These are phyloP conservation scores for Sebastolobus alascanus DNA, from an alignment of 2,797 vertebrate species.

Conservation along the genomic window DNA sequence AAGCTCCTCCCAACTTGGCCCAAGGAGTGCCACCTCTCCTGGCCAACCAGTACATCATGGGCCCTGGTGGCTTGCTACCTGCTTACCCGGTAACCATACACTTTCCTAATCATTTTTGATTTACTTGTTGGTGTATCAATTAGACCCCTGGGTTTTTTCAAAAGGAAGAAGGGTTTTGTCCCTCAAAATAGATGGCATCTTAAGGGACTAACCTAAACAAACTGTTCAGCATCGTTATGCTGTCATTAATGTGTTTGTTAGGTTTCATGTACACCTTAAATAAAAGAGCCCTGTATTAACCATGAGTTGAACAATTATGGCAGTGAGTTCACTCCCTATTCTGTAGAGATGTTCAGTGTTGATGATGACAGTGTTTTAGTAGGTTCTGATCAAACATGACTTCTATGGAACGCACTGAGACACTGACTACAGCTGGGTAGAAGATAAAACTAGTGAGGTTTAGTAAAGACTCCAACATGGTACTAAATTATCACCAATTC, in stretches of 20 bases:
- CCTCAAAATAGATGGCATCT: too few relatives aligned
- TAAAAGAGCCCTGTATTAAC: not conserved
- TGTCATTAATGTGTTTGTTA: not conserved
- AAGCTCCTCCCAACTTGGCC: slow-evolving; percentile 95
- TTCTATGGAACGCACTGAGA: not conserved
- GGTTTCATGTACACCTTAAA: not conserved
- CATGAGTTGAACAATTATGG: not conserved
- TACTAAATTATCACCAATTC: not conserved
- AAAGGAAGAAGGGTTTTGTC: not conserved
- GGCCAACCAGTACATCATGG: slow-evolving; percentile 98
- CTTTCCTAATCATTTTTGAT: not conserved
- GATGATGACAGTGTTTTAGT: slow-evolving; percentile 19
- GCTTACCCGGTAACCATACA: slow-evolving; percentile 93
- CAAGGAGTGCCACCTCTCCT: slow-evolving; percentile 95
- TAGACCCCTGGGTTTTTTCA: not conserved
- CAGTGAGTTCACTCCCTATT: not conserved
- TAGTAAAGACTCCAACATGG: not conserved
- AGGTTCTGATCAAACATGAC: slow-evolving; percentile 31
- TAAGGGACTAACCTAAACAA: too few relatives aligned
- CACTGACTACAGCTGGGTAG: not conserved
- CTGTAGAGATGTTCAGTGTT: not conserved
- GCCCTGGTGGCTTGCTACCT: slow-evolving; percentile 97
- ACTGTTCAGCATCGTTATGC: not conserved
- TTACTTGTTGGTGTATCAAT: not conserved
- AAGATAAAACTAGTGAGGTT: not conserved